Evolutionary conservation across 1,140 invertebrate species (phyloP), one percentile per base, ranked within the genome.

Genomic region (Drosophila melanica): DNA sequence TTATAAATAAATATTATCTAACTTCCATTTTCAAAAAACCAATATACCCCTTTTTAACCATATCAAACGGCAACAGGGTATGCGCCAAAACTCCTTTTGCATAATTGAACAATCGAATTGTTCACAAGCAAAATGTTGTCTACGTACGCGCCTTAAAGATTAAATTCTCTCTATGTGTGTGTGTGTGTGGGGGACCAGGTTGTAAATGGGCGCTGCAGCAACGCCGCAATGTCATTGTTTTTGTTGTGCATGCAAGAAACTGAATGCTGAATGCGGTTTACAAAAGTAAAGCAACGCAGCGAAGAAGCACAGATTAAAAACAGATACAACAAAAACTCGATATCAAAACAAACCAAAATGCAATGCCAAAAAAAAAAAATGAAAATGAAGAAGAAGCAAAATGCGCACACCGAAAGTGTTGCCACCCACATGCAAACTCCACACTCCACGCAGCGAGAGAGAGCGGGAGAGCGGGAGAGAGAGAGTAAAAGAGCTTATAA

Each of bases 311-410:
- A 41, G 8, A 35, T 51, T 35, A 35, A 35, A 35, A 35, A 35
- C 33, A 9, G 7, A 51, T 51, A n/a, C n/a, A 35, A 42, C 27
- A 45, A 74, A 57, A 47, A 80, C 23, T 66, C 74, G 55, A 59
- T 81, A 78, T 71, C 79, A 81, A 81, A 81, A 81, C 79, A 81
- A 68, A 62, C 45, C 44, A 75, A 70, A 58, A 82, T 66, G 67
- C 51, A 67, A 81, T 44, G 62, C 45, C 47, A 54, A 69, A 47
- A 62, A 42, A 51, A 8, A 41, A 54, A 69, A 47, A 62, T 37
- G 47, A 8, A 41, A 75, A 54, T 5, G 48, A 59, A 35, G 2
- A 55, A 55, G 16, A 30, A 57, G 14, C 58, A 64, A 55, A 59
- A 59, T 37, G 27, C 59, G 64, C 30, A 37, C 59, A 62, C 37